A percentile compares a stretch with the other conserved stretches of the same genome.
These are phyloP conservation scores for Callitettix versicolor DNA, from an alignment of 1,140 invertebrate species.

Conservation along the genomic window DNA sequence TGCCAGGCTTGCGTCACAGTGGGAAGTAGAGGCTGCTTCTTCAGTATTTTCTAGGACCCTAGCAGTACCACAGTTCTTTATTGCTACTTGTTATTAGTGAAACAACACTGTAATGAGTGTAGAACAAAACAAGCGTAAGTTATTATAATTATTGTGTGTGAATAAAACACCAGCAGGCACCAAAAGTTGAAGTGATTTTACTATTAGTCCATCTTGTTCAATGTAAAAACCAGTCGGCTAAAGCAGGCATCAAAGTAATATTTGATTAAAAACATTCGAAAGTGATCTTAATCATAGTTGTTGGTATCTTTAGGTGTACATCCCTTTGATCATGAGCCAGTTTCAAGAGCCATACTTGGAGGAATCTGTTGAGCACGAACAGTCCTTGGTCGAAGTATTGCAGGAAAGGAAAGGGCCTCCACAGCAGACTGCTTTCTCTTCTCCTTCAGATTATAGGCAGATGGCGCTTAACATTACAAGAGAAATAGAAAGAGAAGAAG, in stretches of 20 bases:
- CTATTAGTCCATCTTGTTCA: not conserved
- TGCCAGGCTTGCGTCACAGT: no score
- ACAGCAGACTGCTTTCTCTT: constrained; percentile 31
- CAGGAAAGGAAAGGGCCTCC: constrained; percentile 6
- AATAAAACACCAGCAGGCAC: no score
- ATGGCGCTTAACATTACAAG: constrained; percentile 38
- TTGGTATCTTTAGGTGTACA: constrained; percentile 36
- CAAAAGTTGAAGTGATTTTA: no score
- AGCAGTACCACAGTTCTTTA: no score
- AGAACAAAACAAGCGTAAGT: no score
- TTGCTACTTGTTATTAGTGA: no score
- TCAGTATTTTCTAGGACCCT: no score
- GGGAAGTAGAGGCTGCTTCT: no score
- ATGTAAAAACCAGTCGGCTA: not conserved
- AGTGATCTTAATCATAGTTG: not conserved
- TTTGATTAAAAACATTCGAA: constrained; percentile 27
- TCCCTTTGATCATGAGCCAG: constrained; percentile 39
- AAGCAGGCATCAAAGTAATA: constrained; percentile 24
- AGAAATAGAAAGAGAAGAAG: constrained; percentile 33
- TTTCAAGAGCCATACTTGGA: constrained; percentile 29
- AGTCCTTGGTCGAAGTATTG: not conserved
- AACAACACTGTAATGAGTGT: no score
- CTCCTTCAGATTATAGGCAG: constrained; percentile 42
- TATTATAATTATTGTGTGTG: no score
- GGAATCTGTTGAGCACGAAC: not conserved